Evolutionary conservation across 35 echinoderm and acorn worm genomes (phyloP), one percentile per base, ranked within the genome.

Genomic region (Anneissia japonica): DNA sequence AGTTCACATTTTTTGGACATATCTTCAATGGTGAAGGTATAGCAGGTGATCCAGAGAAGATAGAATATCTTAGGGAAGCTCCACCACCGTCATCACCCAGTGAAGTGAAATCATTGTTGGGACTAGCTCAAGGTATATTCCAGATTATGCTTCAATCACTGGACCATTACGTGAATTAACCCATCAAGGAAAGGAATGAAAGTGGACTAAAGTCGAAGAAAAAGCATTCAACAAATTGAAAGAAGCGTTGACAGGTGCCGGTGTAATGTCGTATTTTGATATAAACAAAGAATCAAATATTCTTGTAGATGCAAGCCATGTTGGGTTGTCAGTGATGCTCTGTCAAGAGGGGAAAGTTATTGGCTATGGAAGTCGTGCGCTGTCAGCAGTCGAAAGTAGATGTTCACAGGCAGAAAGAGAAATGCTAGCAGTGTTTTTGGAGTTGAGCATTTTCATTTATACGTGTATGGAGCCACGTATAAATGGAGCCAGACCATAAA

Each of bases 361-460:
- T 46, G 81, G 79, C 9, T 90, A 85, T 55, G 89, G 84, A 30
- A 91, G 89, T 51, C 38, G 84, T n/a, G 34, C 89, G 35, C 77
- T 91, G 9, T 55, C 83, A 4, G 38, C n/a, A 4, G 89, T 91
- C 4, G 89, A 91, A 74, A 37, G 37, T 4, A 37, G 89, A 75
- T 91, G 81, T 32, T 91, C 89, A 37, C 83, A 91, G 40, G 87
- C 89, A 13, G 89, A 91, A 34, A 39, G 77, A 26, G 84, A 86
- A 86, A 84, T 46, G 28, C 39, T 91, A 46, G 84, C 89, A 26
- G 81, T 87, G 84, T 91, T 0, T 91, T 76, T 75, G 76, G 39
- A 1, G 77, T 38, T 0, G 89, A 91, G 81, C 87, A 81, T 32
- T 90, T 90, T 39, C 81, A 84, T 30, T 72, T 93, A 46, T 93